Evolutionary conservation across 1,140 invertebrate species (phyloP), one percentile per base, ranked within the genome.

Genomic region (Harpegnathos saltator): DNA sequence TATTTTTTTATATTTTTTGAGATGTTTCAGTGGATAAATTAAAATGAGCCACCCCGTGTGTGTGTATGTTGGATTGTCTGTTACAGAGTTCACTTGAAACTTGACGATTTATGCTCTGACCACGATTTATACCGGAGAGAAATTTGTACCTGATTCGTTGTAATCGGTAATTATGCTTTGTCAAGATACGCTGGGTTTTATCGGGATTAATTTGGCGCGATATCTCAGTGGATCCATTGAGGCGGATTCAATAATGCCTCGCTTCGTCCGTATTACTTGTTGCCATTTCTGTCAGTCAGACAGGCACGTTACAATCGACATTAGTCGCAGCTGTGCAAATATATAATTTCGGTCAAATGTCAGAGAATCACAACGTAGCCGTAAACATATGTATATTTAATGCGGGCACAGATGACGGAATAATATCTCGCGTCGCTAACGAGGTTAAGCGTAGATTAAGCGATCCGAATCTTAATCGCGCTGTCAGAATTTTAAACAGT

Each of bases 401-500:
- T 74, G 26, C 56, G 44, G 17, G 9, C 9, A 62, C 11, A 24
- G 9, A 52, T n/a, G 33, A 71, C 78, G 11, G 44, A 56, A 12
- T 59, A 72, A 58, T 73, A 12, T 82, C 59, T 56, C 29, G n/a
- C n/a, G 26, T 58, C 54, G 68, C 56, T n/a, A 12, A 62, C 33
- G 56, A 73, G 68, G 63, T 82, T 74, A 82, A 29, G 50, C 19
- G 44, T 44, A 63, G 65, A 80, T 80, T 80, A 69, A 80, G 44
- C 52, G 65, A 69, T 59, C 65, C 38, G 65, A 69, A 80, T 78
- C 63, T 78, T 78, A 69, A 69, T 80, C 65, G 33, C 33, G 63
- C 75, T 80, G 75, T 80, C 75, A 33, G 65, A 58, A 69, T 80
- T 69, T 75, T 59, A 69, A 80, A 71, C 33, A 58, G 22, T 50